Conservation (phyloP, 2,888 invertebrate genomes). For the Baronia brevicornis region DNA sequence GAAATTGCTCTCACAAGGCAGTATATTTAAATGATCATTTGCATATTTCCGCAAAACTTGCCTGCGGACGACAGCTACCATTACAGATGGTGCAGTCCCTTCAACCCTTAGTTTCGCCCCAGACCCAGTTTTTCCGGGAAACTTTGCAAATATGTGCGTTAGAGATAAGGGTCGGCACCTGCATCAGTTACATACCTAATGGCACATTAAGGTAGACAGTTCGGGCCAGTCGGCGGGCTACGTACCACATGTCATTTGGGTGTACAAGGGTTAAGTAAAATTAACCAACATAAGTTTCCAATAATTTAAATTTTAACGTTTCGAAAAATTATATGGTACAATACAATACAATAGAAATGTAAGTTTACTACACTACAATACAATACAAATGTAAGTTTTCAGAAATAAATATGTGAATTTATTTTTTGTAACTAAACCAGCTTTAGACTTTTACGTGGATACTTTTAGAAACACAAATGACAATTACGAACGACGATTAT, state of each 20-base stretch:
- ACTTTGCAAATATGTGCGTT: constrained; percentile 55
- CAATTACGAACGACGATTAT: too few relatives aligned
- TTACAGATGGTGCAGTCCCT: constrained; percentile 40
- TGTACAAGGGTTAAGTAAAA: constrained; percentile 32
- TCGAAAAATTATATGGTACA: not conserved
- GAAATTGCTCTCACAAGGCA: constrained; percentile 18
- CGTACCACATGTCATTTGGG: constrained; percentile 30
- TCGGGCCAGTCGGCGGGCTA: constrained; percentile 31
- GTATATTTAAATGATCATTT: constrained; percentile 34
- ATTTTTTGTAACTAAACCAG: too few relatives aligned
- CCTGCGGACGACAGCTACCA: constrained; percentile 20
- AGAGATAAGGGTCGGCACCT: constrained; percentile 64
- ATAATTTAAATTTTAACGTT: constrained; percentile 11
- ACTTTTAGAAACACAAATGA: too few relatives aligned
- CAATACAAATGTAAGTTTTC: too few relatives aligned
- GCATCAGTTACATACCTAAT: constrained; percentile 51
- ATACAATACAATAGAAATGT: not conserved
- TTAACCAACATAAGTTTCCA: constrained; percentile 29
- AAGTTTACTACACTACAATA: too few relatives aligned
- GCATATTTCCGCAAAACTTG: constrained; percentile 29
- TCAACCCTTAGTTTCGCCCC: constrained; percentile 28
- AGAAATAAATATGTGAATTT: too few relatives aligned
- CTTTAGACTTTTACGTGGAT: too few relatives aligned
- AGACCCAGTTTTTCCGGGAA: constrained; percentile 48
- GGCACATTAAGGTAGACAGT: constrained; percentile 58